These are phyloP conservation scores for Nannoperca obscura DNA, from an alignment of 2,797 vertebrate genomes.

Conservation along the genomic window DNA sequence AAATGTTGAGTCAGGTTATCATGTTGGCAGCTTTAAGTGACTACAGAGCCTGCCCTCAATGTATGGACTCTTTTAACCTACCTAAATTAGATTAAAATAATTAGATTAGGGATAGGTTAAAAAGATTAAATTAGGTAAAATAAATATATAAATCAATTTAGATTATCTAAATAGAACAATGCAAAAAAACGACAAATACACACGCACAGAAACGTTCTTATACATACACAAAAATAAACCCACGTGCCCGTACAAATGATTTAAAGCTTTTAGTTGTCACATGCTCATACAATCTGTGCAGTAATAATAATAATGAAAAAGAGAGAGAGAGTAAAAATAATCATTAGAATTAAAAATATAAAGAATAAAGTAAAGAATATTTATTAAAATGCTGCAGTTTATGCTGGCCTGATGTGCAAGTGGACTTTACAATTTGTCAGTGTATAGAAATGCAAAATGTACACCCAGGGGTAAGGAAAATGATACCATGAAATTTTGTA, in stretches of 20 bases:
- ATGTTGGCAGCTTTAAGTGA: background rate
- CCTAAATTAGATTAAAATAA: too few relatives aligned
- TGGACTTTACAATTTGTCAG: background rate
- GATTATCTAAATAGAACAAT: too few relatives aligned
- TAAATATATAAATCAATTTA: background rate
- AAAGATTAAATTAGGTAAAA: too few relatives aligned
- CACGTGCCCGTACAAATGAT: background rate
- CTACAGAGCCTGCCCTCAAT: background rate
- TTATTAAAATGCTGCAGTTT: background rate
- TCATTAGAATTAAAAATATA: background rate
- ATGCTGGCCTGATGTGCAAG: background rate
- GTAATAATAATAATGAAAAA: background rate
- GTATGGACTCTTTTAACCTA: background rate
- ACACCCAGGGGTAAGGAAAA: background rate
- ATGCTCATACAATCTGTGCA: background rate
- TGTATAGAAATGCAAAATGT: background rate
- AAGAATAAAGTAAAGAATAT: too few relatives aligned
- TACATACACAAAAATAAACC: constrained; percentile 23
- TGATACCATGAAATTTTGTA: background rate
- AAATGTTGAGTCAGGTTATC: background rate
- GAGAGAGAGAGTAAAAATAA: background rate
- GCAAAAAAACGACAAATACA: background rate
- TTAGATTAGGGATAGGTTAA: too few relatives aligned
- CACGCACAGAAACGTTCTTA: background rate
- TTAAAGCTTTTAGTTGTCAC: background rate